Evolutionary conservation across 2,888 invertebrate genomes (phyloP).

Genomic region (Bugulina stolonifera): DNA sequence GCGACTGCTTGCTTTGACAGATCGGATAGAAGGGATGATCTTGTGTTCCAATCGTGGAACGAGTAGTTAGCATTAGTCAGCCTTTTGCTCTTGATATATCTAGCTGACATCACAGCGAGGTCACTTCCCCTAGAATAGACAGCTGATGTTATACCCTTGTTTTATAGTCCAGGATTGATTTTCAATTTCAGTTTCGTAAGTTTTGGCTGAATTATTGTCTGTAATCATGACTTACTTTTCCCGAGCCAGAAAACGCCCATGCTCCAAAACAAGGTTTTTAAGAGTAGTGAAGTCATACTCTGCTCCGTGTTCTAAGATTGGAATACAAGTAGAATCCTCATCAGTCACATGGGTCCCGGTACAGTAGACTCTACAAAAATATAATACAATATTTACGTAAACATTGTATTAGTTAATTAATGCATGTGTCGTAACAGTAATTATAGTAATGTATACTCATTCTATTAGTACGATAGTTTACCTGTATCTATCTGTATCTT

Average conservation of each 20-base stretch:
- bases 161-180: no score
- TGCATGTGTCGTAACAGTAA: no score
- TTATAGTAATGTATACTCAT: no score
- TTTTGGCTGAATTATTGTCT: no score
- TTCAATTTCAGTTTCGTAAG: no score
- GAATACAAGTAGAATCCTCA: background rate
- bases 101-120: no score
- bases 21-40: background rate
- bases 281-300: background rate
- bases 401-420: no score
- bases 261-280: background rate
- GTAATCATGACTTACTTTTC: background rate
- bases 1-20: background rate
- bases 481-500: slow-evolving; percentile 3
- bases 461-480: no score
- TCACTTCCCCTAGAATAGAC: no score
- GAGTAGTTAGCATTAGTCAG: background rate
- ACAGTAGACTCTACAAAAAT: slow-evolving; percentile 2
- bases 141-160: no score
- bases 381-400: no score
- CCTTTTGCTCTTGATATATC: background rate
- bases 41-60: background rate
- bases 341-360: background rate
- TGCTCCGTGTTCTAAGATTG: background rate
- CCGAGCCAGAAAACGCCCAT: background rate